Evolutionary conservation across 2,113 vertebrate genomes (phyloP).

Genomic region (Sander lucioperca): DNA sequence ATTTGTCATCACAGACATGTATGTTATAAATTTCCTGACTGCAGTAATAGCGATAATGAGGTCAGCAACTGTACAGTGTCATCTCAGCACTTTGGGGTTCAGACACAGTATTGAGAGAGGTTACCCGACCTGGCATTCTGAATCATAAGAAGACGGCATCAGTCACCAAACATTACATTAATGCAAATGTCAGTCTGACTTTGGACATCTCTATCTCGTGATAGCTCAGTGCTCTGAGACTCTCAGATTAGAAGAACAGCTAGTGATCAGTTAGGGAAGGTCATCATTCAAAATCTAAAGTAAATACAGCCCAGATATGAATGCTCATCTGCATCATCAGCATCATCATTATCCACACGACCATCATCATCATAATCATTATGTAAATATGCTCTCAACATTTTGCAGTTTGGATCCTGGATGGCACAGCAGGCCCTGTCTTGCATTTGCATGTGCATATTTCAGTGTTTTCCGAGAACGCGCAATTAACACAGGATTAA

Average conservation of each 20-base stretch:
- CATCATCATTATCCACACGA: slow-evolving; percentile 59
- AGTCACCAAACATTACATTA: slow-evolving; percentile 73
- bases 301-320: slow-evolving; percentile 59
- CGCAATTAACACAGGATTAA: slow-evolving; percentile 99
- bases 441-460: slow-evolving; percentile 95
- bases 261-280: slow-evolving; percentile 43
- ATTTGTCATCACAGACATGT: slow-evolving; percentile 74
- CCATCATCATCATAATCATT: slow-evolving; percentile 70
- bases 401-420: slow-evolving; percentile 83
- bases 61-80: slow-evolving; percentile 78
- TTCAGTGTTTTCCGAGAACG: slow-evolving; percentile 96
- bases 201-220: slow-evolving; percentile 56
- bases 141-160: slow-evolving; percentile 69
- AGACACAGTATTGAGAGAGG: slow-evolving; percentile 56
- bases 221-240: slow-evolving; percentile 26
- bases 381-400: slow-evolving; percentile 72
- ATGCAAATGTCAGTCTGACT: slow-evolving; percentile 72
- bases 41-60: slow-evolving; percentile 83
- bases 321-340: slow-evolving; percentile 55
- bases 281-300: slow-evolving; percentile 61
- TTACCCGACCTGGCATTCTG: slow-evolving; percentile 42
- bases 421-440: slow-evolving; percentile 90
- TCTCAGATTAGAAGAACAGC: slow-evolving; percentile 10
- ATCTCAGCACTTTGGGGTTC: slow-evolving; percentile 80
- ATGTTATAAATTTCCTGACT: slow-evolving; percentile 76